Evolutionary conservation across 2,797 vertebrate species (phyloP).

Genomic region (Limnodromus scolopaceus): DNA sequence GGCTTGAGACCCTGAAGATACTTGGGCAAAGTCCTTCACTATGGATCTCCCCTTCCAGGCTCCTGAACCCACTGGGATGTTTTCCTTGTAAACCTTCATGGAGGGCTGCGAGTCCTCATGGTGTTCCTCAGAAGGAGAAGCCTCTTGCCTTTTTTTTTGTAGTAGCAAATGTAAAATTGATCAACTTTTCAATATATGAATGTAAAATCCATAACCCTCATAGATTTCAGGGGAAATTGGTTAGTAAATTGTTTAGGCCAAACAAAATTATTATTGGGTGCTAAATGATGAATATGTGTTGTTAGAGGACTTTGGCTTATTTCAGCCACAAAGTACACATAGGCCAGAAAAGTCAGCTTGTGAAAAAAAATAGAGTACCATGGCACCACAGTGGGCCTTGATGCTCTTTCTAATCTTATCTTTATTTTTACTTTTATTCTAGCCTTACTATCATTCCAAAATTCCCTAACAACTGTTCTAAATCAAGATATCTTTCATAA

Average conservation of each 20-base stretch:
- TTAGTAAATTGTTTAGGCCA: neutral
- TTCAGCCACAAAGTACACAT: neutral
- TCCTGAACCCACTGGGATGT: neutral
- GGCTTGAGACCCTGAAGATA: neutral
- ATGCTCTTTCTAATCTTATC: neutral
- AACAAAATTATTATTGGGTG: neutral
- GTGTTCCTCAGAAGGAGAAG: neutral
- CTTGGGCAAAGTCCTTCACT: neutral
- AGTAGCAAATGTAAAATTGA: neutral
- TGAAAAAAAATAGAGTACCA: neutral
- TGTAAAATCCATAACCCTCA: neutral
- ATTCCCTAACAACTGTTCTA: neutral
- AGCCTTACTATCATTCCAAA: neutral
- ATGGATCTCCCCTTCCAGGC: rapidly evolving
- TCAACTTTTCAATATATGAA: neutral
- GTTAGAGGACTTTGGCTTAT: neutral
- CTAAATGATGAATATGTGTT: neutral
- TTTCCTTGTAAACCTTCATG: neutral
- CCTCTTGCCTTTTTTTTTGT: neutral
- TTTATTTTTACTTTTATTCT: neutral
- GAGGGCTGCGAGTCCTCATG: neutral
- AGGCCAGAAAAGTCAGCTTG: neutral
- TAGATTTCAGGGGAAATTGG: neutral
- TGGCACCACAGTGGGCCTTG: neutral
- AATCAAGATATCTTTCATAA: neutral